These are phyloP conservation scores for Cyprinus carpio DNA, from an alignment of 2,113 vertebrate genomes.

Conservation along the genomic window DNA sequence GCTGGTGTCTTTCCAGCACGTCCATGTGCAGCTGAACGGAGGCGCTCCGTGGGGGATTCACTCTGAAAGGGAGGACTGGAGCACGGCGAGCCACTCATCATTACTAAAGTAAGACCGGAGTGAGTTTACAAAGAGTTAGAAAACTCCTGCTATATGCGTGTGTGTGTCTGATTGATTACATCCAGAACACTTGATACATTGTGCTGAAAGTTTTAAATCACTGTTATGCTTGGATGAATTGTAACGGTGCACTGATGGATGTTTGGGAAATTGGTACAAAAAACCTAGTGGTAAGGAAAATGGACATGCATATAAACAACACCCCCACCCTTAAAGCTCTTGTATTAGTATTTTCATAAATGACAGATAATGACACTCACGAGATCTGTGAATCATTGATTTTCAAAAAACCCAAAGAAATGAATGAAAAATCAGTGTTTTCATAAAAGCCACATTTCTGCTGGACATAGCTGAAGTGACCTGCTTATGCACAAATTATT, in stretches of 20 bases:
- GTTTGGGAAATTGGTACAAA: not conserved
- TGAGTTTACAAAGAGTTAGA: not conserved
- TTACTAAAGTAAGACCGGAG: conserved; percentile 86
- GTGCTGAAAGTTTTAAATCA: not conserved
- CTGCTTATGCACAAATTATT: not conserved
- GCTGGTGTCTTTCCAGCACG: conserved; percentile 84
- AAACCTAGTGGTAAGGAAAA: not conserved
- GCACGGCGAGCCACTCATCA: conserved; percentile 92
- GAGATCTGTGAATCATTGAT: conserved; percentile 5
- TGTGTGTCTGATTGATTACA: not conserved
- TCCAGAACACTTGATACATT: not conserved
- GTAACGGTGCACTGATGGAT: not conserved
- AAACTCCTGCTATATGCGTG: not conserved
- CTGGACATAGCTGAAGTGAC: not conserved
- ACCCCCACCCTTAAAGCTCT: not conserved
- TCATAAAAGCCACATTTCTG: not conserved
- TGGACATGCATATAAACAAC: conserved; percentile 1
- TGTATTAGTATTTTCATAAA: not conserved
- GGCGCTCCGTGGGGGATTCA: conserved; percentile 98
- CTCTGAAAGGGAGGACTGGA: conserved; percentile 92
- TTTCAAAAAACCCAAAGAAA: not conserved
- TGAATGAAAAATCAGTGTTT: not conserved
- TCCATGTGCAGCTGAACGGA: conserved; percentile 91
- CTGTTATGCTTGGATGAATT: not conserved
- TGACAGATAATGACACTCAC: not conserved